Evolutionary conservation across 2,113 vertebrate genomes (phyloP), one percentile per base, ranked within the genome.

Genomic region (Andinoacara biseriatus): DNA sequence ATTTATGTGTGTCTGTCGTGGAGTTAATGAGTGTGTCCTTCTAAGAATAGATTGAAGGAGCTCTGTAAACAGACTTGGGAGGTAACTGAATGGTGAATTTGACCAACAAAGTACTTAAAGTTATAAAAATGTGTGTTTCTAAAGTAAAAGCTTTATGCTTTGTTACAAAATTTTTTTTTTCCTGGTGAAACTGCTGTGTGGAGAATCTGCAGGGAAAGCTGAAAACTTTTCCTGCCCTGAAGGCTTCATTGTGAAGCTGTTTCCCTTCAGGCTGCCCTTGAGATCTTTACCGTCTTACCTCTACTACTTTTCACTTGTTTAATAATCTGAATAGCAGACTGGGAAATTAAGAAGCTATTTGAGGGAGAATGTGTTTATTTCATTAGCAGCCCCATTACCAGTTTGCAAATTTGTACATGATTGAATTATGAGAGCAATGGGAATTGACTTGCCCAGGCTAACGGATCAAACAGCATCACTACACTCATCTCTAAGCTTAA

Each of bases 171-270:
- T 43, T 54, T 22, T n/a, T 3, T 75, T 22, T 57, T 22, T 77
- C n/a, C 57, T 58, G 43, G 18, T 58, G 46, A 56, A 67, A 24
- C 26, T 72, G 78, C 54, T 22, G 75, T 11, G 33, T 43, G 52
- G 40, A 59, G n/a, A 46, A 81, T 78, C 61, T 75, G 75, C 63
- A 76, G 76, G 65, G 74, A 82, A 67, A n/a, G 56, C 29, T 31
- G 58, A 31, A 69, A 69, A 77, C 57, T 49, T 78, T 35, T 43
- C 26, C 54, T 67, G 74, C 54, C 82, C 57, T 62, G 58, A 22
- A 78, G 83, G 24, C 33, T 20, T 87, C 79, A 26, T 78, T 82
- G 81, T 85, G 83, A 84, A 60, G 78, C 49, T 61, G 46, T 62
- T 84, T 83, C 46, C 60, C 82, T 74, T 46, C 62, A 29, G 80